phyloP scores from a whole-genome alignment of 1,140 invertebrate genomes.

The Drosophila gunungcola region DNA sequence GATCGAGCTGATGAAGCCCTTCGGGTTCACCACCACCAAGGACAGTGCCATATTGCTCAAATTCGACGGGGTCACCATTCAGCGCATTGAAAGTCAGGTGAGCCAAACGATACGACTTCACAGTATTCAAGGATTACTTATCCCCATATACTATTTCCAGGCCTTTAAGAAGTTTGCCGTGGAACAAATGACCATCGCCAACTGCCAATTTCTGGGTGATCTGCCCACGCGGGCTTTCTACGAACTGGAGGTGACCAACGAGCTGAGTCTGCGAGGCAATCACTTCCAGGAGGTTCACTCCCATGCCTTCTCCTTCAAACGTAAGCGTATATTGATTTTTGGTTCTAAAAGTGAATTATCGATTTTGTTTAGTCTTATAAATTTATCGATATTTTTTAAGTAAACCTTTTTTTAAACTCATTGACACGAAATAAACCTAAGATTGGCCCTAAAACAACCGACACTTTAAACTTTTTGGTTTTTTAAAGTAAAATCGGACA shows the following conservation, averaged over 20 bases:
- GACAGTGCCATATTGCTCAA: constrained; percentile 78
- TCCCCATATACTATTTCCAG: constrained; percentile 16
- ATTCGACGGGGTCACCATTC: constrained; percentile 84
- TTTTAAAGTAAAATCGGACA: too few relatives aligned
- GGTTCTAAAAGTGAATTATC: too few relatives aligned
- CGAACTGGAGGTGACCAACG: constrained; percentile 89
- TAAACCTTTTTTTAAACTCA: too few relatives aligned
- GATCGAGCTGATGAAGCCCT: constrained; percentile 88
- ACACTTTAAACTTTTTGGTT: too few relatives aligned
- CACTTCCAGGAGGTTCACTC: constrained; percentile 85
- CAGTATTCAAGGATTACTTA: neutral
- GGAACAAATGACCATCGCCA: constrained; percentile 87
- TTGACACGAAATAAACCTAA: too few relatives aligned
- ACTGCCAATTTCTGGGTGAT: constrained; percentile 85
- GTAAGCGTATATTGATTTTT: constrained; percentile 44
- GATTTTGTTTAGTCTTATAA: too few relatives aligned
- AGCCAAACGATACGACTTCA: neutral
- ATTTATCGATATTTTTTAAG: too few relatives aligned
- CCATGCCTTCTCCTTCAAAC: constrained; percentile 86
- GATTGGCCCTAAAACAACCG: too few relatives aligned
- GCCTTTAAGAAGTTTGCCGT: constrained; percentile 92
- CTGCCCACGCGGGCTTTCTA: constrained; percentile 90
- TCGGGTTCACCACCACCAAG: constrained; percentile 89
- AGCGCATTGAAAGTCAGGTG: constrained; percentile 88
- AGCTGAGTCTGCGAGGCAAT: constrained; percentile 88